Base-by-base conservation (phyloP, 2,113 vertebrate species). In the Sciurus niger region DNA sequence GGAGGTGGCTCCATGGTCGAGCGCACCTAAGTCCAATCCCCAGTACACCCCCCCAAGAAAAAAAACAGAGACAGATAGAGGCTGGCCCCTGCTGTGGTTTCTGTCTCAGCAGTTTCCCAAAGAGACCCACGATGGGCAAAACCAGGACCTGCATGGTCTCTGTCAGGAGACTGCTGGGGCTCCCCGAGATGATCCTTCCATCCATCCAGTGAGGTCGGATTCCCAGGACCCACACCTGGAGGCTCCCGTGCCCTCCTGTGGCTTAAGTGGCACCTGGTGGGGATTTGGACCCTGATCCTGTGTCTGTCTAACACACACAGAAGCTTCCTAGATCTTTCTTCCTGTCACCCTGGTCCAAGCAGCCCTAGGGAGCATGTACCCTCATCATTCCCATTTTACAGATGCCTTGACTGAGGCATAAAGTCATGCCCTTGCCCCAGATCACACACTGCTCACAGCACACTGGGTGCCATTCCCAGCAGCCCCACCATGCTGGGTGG, bases 401-500 rank as follows among this genome's bases (percentile, higher is more conserved):
- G 94, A 43, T 43, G 5, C 14, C 2, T n/a, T 37, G 28, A 80
- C 28, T 32, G 68, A 90, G 84, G 32, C 20, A 3, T 4, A 5
- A 46, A 58, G 20, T 18, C 11, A 7, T 14, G 51, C 17, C 76
- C 67, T 94, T 12, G 43, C 55, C 32, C 74, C 65, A 48, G 70
- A 70, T 30, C 63, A 63, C 2, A 9, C 8, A 2, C 30, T 8
- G 28, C 16, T 6, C 14, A 85, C 8, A 13, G 43, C 1, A 37
- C 37, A 37, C 7, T 40, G 2, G 0, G 14, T 40, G 43, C 40
- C 4, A 6, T 30, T 58, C 37, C 58, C 12, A 7, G 63, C 46
- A 14, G 48, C 28, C 1, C 0, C 0, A 5, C 82, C 2, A 0
- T 1, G 16, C n/a, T 8, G 20, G 2, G 13, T 2, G 8, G 34